Base-by-base conservation (phyloP, 2,888 invertebrate genomes). In the Phaedon cochleariae region DNA sequence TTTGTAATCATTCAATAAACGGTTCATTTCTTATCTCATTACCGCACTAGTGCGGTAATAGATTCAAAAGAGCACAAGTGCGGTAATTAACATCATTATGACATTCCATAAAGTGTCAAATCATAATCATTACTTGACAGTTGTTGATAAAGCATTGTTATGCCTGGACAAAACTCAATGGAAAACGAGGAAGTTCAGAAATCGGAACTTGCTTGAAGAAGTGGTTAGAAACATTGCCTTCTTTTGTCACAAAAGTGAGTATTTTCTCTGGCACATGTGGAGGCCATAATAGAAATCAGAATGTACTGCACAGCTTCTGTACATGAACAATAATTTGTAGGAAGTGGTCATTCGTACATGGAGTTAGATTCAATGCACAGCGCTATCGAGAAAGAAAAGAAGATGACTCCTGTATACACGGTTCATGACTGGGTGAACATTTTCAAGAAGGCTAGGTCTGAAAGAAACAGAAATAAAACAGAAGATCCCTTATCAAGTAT, bases 201-300 rank as follows among this genome's bases (percentile, higher is more conserved):
- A 77, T 78, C 57, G 77, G 76, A 31, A 75, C 59, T 5, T 21
- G 29, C 7, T 26, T 64, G 29, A 22, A 51, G 7, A 51, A 37
- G 10, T 58, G 45, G 51, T 15, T 64, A 1, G 48, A 34, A 31
- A 2, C 17, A 18, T 10, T 57, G 10, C 62, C 62, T 12, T 12
- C 12, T 31, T 4, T 34, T 58, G 45, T 48, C 10, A 58, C 18
- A 10, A 37, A 58, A 51, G 41, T 58, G n/a, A 34, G 34, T 58
- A 20, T 63, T 12, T 64, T 49, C n/a, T 64, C 64, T n/a, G 59
- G 59, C 73, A 59, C 67, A 64, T 74, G 74, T 65, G 57, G 73
- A 29, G 74, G 75, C n/a, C 74, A 73, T 65, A 75, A 74, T 58
- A 62, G 70, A 49, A 73, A 73, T 58, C 31, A 57, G 37, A n/a